These are phyloP conservation scores for Apistogramma diplotaenia DNA, from an alignment of 2,113 vertebrate species.

Conservation along the genomic window DNA sequence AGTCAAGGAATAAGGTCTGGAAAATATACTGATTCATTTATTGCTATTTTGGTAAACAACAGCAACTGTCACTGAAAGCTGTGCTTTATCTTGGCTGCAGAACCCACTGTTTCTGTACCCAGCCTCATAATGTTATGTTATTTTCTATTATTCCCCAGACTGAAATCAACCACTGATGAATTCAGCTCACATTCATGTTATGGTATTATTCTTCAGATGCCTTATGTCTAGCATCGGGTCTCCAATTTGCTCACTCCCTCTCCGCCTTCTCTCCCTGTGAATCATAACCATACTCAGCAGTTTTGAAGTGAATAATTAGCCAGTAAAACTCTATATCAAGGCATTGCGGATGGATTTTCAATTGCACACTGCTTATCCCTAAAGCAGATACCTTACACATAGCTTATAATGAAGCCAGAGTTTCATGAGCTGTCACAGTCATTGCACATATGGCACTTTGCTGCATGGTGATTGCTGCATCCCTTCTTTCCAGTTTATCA, in stretches of 20 bases:
- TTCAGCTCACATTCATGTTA: conserved; percentile 32
- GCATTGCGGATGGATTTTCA: conserved; percentile 34
- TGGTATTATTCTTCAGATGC: conserved; percentile 37
- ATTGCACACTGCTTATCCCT: conserved; percentile 38
- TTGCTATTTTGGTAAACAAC: not conserved
- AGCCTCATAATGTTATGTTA: conserved; percentile 9
- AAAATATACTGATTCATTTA: not conserved
- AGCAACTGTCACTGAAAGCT: not conserved
- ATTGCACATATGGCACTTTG: not conserved
- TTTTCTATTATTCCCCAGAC: not conserved
- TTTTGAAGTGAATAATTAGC: conserved; percentile 60
- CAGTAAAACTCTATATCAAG: conserved; percentile 56
- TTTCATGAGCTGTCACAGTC: not conserved
- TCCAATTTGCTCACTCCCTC: conserved; percentile 14
- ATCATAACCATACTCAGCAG: conserved; percentile 58
- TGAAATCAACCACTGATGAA: conserved; percentile 34
- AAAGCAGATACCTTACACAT: conserved; percentile 4
- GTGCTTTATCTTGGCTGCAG: not conserved
- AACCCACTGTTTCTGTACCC: not conserved
- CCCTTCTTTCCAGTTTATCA: not conserved
- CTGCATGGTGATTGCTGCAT: not conserved
- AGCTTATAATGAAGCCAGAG: not conserved
- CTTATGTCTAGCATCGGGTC: conserved; percentile 26
- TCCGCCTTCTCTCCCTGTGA: not conserved
- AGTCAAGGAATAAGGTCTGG: not conserved